Conservation (phyloP, 2,113 vertebrate genomes). For the Lutjanus erythropterus region DNA sequence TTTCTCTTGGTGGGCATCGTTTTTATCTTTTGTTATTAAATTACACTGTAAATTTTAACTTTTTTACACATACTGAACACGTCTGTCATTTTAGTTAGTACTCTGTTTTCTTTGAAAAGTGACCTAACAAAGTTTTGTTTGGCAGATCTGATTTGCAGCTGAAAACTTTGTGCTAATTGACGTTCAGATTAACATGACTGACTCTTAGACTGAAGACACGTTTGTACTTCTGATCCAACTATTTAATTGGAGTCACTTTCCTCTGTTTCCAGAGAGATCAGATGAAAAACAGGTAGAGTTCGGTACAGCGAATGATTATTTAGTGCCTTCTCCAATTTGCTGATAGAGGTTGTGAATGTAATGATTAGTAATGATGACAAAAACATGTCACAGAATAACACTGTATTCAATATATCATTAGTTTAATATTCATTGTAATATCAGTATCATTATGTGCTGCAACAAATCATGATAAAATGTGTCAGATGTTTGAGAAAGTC, state of each 20-base stretch:
- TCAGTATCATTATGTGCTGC: neutral
- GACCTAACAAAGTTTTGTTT: neutral
- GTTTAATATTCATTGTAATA: conserved; percentile 27
- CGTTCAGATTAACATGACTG: no score
- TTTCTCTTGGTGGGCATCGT: no score
- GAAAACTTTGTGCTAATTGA: neutral
- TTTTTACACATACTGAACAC: no score
- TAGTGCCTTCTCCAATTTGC: neutral
- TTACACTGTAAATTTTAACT: no score
- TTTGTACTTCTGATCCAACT: neutral
- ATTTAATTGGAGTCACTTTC: neutral
- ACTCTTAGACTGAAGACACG: neutral
- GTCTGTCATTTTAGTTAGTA: neutral
- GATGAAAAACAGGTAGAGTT: neutral
- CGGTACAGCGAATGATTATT: neutral
- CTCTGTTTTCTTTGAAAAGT: neutral
- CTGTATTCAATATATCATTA: neutral
- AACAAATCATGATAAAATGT: neutral
- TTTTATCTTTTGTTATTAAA: no score
- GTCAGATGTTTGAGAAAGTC: neutral
- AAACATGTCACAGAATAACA: neutral
- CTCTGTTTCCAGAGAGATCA: no score
- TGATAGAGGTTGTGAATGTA: conserved; percentile 1
- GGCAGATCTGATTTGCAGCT: neutral
- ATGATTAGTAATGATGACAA: no score